Base-by-base conservation (phyloP, 2,797 vertebrate genomes). In the Alosa sapidissima region DNA sequence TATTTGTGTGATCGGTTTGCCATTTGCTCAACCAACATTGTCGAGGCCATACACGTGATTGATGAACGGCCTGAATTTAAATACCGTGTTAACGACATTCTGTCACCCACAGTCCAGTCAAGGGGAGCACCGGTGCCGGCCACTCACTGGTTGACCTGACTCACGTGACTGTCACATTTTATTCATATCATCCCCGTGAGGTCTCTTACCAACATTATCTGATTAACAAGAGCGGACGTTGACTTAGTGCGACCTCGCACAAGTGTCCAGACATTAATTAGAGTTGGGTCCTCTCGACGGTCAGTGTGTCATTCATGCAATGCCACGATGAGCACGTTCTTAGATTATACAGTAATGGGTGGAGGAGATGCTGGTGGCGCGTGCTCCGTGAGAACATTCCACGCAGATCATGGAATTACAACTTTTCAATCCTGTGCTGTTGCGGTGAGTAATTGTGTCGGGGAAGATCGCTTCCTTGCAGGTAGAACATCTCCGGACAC, bases 291-390 rank as follows among this genome's bases (percentile, higher is more conserved):
- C 90, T 91, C 87, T 87, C 36, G 16, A 78, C 87, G 90, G 90
- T 90, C 87, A 81, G 88, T 92, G 90, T 90, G 95, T 93, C 95
- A 93, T 91, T 92, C 93, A 94, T 93, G 95, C 94, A 89, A 96
- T 97, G 96, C 95, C 91, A 98, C 94, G 93, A 99, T 99, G 98
- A 99, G 96, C 95, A 97, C 97, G 92, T 99, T 98, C 94, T 92
- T 99, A 94, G 98, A 99, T 92, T 99, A 97, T 90, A 96, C 98
- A 45, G 94, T 96, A 90, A 95, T 96, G 95, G 96, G 92, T 91
- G 95, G 96, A 21, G 98, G 98, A 45, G 90, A 90, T 9, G 98
- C 97, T 89, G 92, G 96, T n/a, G 96, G 96, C 89, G 97, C 96
- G 19, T 97, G 97, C 90, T 96, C 97, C 8, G 94, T 97, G 88